A percentile compares a stretch with the other conserved stretches of the same genome.
Evolutionary conservation across 23 tunicate species (phyloP).

Genomic region (Halocynthia aurantium): DNA sequence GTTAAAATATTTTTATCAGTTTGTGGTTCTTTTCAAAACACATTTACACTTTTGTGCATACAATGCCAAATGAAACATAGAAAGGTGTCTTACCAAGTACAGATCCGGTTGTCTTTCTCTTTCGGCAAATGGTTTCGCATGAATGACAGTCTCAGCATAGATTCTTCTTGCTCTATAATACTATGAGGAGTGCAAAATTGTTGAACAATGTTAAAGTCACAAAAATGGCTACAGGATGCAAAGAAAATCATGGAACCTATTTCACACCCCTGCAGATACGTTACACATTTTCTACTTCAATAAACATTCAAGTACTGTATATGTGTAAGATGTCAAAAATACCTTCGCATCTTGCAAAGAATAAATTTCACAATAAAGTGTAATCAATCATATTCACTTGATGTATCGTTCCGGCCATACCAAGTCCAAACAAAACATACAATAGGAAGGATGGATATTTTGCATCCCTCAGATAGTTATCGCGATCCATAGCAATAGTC

Average conservation of each 20-base stretch:
- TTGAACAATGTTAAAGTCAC: too few species aligned
- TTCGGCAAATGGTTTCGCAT: constrained; percentile 25
- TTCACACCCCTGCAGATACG: too few species aligned
- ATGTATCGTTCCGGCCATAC: neutral
- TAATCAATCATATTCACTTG: too few species aligned
- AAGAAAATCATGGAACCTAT: too few species aligned
- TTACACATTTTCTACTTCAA: too few species aligned
- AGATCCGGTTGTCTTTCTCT: constrained; percentile 29
- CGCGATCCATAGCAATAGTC: constrained; percentile 2
- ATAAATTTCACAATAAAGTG: too few species aligned
- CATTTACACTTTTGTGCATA: neutral
- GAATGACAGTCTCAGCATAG: neutral
- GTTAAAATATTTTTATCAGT: neutral
- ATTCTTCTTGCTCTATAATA: neutral
- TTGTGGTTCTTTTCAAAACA: neutral
- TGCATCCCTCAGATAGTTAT: constrained; percentile 13
- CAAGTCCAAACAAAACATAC: neutral
- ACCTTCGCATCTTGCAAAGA: too few species aligned
- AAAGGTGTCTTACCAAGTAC: neutral
- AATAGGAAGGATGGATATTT: constrained; percentile 13
- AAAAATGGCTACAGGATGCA: too few species aligned
- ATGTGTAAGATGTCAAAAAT: too few species aligned
- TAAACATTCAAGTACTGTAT: too few species aligned
- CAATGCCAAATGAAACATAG: too few species aligned
- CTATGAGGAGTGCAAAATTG: neutral